These are phyloP conservation scores for Rhynchophorus ferrugineus DNA, from an alignment of 1,140 invertebrate species.

Conservation along the genomic window DNA sequence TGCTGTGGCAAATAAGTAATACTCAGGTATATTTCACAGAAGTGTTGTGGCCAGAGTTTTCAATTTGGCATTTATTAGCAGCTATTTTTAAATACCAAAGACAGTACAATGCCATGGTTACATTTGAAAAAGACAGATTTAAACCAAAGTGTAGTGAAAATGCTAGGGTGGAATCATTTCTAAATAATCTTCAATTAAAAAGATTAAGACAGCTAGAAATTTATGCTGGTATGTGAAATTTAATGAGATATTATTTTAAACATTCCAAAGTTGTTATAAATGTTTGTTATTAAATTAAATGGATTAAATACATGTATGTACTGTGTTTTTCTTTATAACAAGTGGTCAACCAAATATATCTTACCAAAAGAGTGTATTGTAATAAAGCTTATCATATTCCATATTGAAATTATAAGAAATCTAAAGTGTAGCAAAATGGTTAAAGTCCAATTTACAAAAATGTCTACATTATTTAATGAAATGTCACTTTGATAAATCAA, in stretches of 20 bases:
- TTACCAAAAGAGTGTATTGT: too few species aligned
- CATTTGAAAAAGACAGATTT: constrained; percentile 8
- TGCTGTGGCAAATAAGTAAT: constrained; percentile 84
- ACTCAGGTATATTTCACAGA: constrained; percentile 71
- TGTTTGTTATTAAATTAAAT: neutral
- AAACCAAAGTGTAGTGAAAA: constrained; percentile 12
- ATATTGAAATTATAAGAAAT: too few species aligned
- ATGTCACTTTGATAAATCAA: too few species aligned
- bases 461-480: too few species aligned
- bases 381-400: too few species aligned
- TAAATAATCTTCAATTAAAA: constrained; percentile 22
- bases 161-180: constrained; percentile 25
- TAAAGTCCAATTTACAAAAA: too few species aligned
- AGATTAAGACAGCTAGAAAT: constrained; percentile 18
- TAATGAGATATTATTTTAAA: neutral
- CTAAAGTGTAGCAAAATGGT: too few species aligned
- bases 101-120: constrained; percentile 37
- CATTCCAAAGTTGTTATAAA: neutral
- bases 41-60: constrained; percentile 91
- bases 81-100: constrained; percentile 83
- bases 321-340: too few species aligned
- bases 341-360: too few species aligned
- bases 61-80: constrained; percentile 78
- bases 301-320: too few species aligned
- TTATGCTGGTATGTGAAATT: constrained; percentile 11